A percentile compares a stretch with the other conserved stretches of the same genome.
phyloP scores from a whole-genome alignment of 2,797 vertebrate genomes.

The Rousettus madagascariensis region DNA sequence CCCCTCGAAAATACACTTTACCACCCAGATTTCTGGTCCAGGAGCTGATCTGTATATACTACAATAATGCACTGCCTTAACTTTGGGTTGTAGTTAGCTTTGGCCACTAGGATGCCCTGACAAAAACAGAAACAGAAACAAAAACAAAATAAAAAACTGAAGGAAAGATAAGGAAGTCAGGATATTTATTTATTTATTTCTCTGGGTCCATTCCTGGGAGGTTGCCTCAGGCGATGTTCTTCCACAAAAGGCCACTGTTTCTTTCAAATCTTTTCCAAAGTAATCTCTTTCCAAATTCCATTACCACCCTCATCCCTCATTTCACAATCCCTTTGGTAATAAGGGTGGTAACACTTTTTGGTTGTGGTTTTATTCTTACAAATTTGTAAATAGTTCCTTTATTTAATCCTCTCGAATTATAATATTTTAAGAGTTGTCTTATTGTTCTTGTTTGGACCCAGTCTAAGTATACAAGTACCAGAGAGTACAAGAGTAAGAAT shows the following conservation, averaged over 20 bases:
- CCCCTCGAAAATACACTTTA: not conserved
- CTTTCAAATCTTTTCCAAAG: not conserved
- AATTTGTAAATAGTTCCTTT: not conserved
- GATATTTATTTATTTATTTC: not conserved
- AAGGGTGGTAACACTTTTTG: not conserved
- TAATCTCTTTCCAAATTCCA: not conserved
- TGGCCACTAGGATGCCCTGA: not conserved
- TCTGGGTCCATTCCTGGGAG: not conserved
- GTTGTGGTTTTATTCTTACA: not conserved
- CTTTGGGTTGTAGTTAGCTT: not conserved
- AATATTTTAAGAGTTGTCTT: not conserved
- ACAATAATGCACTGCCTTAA: not conserved
- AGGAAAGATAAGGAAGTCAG: not conserved
- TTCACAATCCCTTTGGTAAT: not conserved
- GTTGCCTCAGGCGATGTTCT: not conserved
- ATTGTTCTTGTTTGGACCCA: not conserved
- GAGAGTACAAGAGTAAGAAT: not conserved
- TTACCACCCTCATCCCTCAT: not conserved
- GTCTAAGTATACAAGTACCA: not conserved
- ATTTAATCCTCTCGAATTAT: not conserved
- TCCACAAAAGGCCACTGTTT: not conserved
- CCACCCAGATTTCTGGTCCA: not conserved
- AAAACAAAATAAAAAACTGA: not conserved
- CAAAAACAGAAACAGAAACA: not conserved
- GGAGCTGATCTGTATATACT: not conserved